phyloP scores from a whole-genome alignment of 1,140 invertebrate genomes.

The Orius laevigatus region DNA sequence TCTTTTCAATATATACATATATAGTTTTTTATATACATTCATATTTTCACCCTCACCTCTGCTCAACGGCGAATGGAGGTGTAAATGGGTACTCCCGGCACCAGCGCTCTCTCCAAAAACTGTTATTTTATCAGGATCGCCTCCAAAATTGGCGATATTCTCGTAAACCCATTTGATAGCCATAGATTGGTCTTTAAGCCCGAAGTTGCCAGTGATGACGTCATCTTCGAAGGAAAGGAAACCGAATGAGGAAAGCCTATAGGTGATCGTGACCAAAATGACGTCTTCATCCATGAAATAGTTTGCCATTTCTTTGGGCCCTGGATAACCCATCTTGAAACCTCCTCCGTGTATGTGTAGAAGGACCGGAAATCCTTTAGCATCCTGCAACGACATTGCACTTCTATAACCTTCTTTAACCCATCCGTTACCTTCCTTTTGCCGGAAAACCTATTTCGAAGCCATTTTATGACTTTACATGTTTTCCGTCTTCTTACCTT shows the following conservation, averaged over 20 bases:
- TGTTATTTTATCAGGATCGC: conserved; percentile 10
- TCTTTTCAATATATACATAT: too few relatives aligned
- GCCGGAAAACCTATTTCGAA: too few relatives aligned
- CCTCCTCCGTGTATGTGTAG: background rate
- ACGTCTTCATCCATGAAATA: background rate
- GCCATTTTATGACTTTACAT: too few relatives aligned
- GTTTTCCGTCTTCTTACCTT: too few relatives aligned
- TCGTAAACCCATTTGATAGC: conserved; percentile 15
- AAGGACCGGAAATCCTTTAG: background rate
- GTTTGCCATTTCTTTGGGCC: background rate
- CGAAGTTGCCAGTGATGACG: conserved; percentile 31
- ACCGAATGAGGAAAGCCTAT: background rate
- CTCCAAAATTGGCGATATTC: conserved; percentile 25
- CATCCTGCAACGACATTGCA: too few relatives aligned
- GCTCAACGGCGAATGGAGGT: background rate
- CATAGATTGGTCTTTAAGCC: conserved; percentile 33
- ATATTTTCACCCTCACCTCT: too few relatives aligned
- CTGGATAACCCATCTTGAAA: background rate
- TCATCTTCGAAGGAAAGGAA: too few relatives aligned
- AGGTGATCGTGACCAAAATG: background rate
- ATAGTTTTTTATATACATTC: too few relatives aligned
- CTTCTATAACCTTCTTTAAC: too few relatives aligned
- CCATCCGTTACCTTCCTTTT: too few relatives aligned
- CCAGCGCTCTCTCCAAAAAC: conserved; percentile 8
- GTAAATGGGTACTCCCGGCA: background rate